phyloP scores from a whole-genome alignment of 2,797 vertebrate species.

The Diglossa cyanea region DNA sequence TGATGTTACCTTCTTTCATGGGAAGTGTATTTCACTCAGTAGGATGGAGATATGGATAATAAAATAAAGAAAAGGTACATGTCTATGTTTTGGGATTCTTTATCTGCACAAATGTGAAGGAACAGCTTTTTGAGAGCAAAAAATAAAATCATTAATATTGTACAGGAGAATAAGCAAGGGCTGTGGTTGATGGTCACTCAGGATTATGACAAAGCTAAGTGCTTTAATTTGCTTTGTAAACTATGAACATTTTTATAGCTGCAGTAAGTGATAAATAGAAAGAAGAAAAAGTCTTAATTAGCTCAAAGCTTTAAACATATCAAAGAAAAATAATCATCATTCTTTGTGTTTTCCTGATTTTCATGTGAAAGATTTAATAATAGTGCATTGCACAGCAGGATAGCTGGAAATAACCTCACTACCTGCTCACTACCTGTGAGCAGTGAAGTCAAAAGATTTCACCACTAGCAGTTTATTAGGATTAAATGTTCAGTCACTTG shows the following conservation, averaged over 20 bases:
- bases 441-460: slow-evolving; percentile 27
- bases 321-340: rapidly evolving
- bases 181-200: background rate
- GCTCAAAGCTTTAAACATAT: background rate
- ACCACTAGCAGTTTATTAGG: background rate
- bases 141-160: background rate
- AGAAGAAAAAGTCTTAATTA: background rate
- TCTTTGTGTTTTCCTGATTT: background rate
- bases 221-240: background rate
- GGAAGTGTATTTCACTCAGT: background rate
- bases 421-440: background rate
- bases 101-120: background rate
- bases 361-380: background rate
- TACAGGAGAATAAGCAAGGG: background rate
- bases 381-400: background rate
- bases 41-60: background rate
- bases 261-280: background rate
- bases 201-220: background rate
- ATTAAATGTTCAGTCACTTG: background rate
- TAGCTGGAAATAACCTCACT: background rate
- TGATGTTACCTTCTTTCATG: background rate
- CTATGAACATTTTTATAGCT: background rate
- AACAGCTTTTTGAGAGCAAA: background rate
- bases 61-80: background rate
- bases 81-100: background rate